Base-by-base conservation (phyloP, 30 jellyfish, hydroid and myxozoan genomes). In the Chironex yamaguchii region DNA sequence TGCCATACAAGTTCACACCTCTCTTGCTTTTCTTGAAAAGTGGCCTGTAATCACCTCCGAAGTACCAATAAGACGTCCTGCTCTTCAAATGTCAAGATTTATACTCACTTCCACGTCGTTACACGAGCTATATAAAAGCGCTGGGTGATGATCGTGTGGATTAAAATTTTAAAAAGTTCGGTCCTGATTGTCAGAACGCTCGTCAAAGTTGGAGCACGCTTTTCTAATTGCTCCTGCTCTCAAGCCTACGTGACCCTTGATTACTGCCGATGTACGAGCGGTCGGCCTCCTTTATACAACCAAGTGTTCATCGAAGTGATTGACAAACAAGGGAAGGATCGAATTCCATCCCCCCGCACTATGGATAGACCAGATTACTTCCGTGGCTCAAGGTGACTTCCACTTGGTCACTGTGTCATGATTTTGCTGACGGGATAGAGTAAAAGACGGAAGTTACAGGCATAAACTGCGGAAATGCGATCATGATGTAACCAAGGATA, bases 31-130 rank as follows among this genome's bases (percentile, higher is more conserved):
- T n/a, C n/a, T n/a, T n/a, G 62, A 68, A 69, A n/a, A 70, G 25
- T 32, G 31, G 86, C 84, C 93, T 84, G 87, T 84, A 54, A 77
- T 70, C 93, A 29, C 67, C 80, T n/a, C n/a, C 62, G n/a, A 12
- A 48, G 62, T 48, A 48, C 33, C 26, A 24, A 58, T 22, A 6
- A 30, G 25, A 13, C 32, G 73, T 58, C 24, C 26, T 12, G 24
- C 14, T 48, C n/a, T n/a, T n/a, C 14, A n/a, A 9, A n/a, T 48
- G 62, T 12, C 12, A 48, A 48, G n/a, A 9, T 48, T 48, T n/a
- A 9, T 48, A 48, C 12, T 9, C 12, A 48, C n/a, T 9, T 48
- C 62, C n/a, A 48, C n/a, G 62, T 48, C n/a, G 12, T 12, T 48
- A 48, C 12, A 48, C 62, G 14, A 48, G n/a, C n/a, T n/a, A n/a